These are phyloP conservation scores for Spatulosminthurus flaviceps DNA, from an alignment of 2,888 invertebrate genomes.

Conservation along the genomic window DNA sequence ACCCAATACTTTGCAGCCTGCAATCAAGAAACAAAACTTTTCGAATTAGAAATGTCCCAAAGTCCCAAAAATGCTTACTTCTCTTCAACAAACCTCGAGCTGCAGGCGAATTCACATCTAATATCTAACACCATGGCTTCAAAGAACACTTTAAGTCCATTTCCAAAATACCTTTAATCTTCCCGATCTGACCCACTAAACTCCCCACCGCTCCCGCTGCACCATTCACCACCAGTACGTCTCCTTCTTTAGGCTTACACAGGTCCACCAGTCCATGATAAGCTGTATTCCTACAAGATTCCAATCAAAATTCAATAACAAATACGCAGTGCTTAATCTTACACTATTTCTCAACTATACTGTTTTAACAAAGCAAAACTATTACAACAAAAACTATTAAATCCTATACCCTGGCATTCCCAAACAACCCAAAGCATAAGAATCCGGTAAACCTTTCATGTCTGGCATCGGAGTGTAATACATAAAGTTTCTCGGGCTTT, in stretches of 20 bases:
- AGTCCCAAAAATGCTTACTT: too few relatives aligned
- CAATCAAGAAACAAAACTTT: neutral
- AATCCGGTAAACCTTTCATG: slow-evolving; percentile 71
- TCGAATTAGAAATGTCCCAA: too few relatives aligned
- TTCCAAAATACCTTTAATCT: slow-evolving; percentile 71
- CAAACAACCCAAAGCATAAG: slow-evolving; percentile 67
- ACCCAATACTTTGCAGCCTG: slow-evolving; percentile 75
- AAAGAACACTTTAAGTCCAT: too few relatives aligned
- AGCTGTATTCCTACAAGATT: slow-evolving; percentile 73
- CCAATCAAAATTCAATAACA: neutral
- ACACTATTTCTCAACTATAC: neutral
- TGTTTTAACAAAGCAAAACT: neutral
- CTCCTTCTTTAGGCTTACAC: slow-evolving; percentile 76
- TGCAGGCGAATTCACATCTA: too few relatives aligned
- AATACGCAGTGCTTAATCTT: neutral
- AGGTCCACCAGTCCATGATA: slow-evolving; percentile 79
- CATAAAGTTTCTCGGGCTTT: neutral
- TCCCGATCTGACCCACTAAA: slow-evolving; percentile 81
- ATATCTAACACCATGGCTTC: too few relatives aligned
- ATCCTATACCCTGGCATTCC: slow-evolving; percentile 59
- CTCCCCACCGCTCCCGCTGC: slow-evolving; percentile 80
- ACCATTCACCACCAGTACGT: slow-evolving; percentile 77
- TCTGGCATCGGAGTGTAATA: slow-evolving; percentile 69
- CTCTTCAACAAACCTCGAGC: too few relatives aligned
- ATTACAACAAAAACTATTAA: neutral